A percentile compares a stretch with the other conserved stretches of the same genome.
These are phyloP conservation scores for Erebia epiphron DNA, from an alignment of 2,888 invertebrate genomes.

Conservation along the genomic window DNA sequence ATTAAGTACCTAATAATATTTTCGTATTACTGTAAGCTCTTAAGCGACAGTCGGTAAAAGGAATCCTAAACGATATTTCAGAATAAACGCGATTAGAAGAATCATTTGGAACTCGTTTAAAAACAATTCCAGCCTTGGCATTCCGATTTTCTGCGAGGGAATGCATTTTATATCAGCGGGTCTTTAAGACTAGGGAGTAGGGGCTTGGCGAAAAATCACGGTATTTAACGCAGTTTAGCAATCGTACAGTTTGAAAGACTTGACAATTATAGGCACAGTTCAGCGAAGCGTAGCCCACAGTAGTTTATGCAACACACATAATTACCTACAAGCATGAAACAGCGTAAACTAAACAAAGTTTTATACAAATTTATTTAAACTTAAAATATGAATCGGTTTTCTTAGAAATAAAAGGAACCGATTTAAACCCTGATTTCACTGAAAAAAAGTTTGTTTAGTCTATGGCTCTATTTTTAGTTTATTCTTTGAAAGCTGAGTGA, in stretches of 20 bases:
- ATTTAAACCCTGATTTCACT: no score
- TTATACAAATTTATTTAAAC: no score
- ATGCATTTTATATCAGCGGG: constrained; percentile 31
- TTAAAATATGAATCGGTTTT: no score
- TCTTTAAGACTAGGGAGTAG: constrained; percentile 7
- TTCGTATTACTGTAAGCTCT: not conserved
- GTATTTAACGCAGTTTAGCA: not conserved
- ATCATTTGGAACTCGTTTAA: constrained; percentile 32
- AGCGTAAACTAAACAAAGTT: no score
- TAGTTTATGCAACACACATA: no score
- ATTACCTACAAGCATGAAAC: no score
- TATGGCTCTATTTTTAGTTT: no score
- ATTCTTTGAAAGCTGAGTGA: no score
- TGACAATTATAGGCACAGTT: not conserved
- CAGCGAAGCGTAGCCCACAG: no score
- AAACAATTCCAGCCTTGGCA: constrained; percentile 32
- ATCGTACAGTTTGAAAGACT: not conserved
- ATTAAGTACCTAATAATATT: not conserved
- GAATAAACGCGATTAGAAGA: constrained; percentile 30
- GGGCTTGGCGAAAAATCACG: constrained; percentile 27
- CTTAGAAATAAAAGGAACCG: no score
- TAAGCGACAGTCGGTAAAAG: not conserved
- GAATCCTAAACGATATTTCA: constrained; percentile 11
- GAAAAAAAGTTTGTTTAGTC: no score
- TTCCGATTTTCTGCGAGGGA: constrained; percentile 23